Percentiles rank a stretch among this genome's conserved stretches.
Conservation (phyloP, 2,888 invertebrate genomes). For the Cerastoderma edule region DNA sequence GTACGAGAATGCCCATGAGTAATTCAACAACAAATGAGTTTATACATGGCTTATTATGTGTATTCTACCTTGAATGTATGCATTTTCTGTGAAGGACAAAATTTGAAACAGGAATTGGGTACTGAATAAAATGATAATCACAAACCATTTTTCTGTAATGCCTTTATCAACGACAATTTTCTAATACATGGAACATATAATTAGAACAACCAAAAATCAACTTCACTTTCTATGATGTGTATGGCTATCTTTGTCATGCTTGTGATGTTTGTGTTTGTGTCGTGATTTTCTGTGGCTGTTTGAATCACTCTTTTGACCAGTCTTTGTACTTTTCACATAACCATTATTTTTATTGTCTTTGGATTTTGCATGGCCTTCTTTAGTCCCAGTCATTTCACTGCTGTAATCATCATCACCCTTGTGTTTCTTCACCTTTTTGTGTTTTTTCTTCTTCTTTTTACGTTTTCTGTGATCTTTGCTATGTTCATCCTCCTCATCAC, state of each 20-base stretch:
- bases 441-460: slow-evolving; percentile 7
- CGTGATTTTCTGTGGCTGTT: neutral
- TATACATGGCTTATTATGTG: no score
- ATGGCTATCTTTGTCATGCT: neutral
- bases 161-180: no score
- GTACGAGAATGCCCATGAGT: no score
- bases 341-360: neutral
- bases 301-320: neutral
- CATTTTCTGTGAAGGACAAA: no score
- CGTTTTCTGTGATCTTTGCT: slow-evolving; percentile 2
- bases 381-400: neutral
- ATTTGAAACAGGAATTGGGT: no score
- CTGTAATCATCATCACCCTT: neutral
- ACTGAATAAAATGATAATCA: no score
- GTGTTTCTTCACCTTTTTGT: slow-evolving; percentile 3
- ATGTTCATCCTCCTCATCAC: neutral
- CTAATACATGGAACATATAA: no score
- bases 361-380: neutral
- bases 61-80: no score
- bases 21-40: no score
- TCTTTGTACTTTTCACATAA: neutral
- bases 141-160: no score
- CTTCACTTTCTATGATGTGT: no score
- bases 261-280: slow-evolving; percentile 4
- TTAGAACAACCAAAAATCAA: no score